Evolutionary conservation across 1,140 invertebrate genomes (phyloP), one percentile per base, ranked within the genome.

Genomic region (Leptopilina clavipes): DNA sequence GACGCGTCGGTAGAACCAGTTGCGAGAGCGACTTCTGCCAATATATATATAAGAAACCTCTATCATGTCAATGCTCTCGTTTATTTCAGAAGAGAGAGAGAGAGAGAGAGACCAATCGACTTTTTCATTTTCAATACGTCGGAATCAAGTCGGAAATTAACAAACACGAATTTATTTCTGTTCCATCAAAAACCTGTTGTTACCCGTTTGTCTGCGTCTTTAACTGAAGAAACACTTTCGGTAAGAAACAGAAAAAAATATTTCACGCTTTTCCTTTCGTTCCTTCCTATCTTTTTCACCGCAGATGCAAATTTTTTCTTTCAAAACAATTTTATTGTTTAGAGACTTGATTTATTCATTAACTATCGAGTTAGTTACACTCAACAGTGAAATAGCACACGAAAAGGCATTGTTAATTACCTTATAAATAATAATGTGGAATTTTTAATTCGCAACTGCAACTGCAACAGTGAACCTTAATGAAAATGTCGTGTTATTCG

Each of bases 1-100:
- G 71, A 45, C 75, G 54, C 75, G 71, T 14, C 6, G 56, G 56
- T 12, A 65, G 19, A 65, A 65, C 56, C 56, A 65, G 56, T 65
- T 31, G 56, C 56, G 37, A 40, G 18, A 65, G 18, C 18, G 56
- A 65, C 22, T 65, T 17, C 3, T 22, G 56, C 56, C 22, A 65
- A 65, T 40, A 31, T 31, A 31, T 31, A 31, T 31, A 40, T 40
- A 40, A 65, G 56, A 65, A 65, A 52, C 17, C 8, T 52, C n/a
- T 17, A 52, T 45, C 25, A 45, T 52, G 48, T 52, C 48, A 52
- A 52, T 52, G 48, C 56, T 65, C 56, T 65, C 22, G 9, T 31
- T 14, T 12, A 31, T 65, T 65, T 31, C 56, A 65, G 56, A 65
- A 31, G 9, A 31, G 25, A 31, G 25, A 5, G 25, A 31, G 25